Percentiles rank a stretch among this genome's conserved stretches.
Evolutionary conservation across 2,888 invertebrate genomes (phyloP).

Genomic region (Carpatolechia fugitivella): DNA sequence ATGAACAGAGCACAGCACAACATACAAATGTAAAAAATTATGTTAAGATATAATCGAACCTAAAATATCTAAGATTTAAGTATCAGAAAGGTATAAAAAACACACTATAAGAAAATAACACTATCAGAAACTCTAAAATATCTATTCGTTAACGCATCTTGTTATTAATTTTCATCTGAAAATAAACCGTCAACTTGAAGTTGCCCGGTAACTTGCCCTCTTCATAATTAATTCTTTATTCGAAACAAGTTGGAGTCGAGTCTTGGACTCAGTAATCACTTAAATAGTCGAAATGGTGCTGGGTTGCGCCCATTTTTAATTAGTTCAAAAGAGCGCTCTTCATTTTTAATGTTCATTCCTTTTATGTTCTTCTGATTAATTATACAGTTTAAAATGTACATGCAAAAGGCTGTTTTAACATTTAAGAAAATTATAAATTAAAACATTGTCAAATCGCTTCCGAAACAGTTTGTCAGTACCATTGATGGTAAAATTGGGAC

Average conservation of each 20-base stretch:
- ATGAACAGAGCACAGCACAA: too few relatives aligned
- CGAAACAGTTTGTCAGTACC: too few relatives aligned
- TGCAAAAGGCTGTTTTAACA: too few relatives aligned
- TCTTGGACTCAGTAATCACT: constrained; percentile 69
- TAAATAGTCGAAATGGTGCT: constrained; percentile 74
- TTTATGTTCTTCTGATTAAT: not conserved
- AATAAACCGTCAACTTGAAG: constrained; percentile 49
- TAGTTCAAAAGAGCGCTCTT: constrained; percentile 65
- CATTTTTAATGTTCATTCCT: constrained; percentile 63
- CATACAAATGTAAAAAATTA: too few relatives aligned
- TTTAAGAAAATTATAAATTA: too few relatives aligned
- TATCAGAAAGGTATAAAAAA: too few relatives aligned
- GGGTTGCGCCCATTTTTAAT: constrained; percentile 75
- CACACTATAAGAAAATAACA: too few relatives aligned
- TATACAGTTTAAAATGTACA: not conserved
- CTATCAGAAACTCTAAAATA: too few relatives aligned
- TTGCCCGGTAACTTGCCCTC: constrained; percentile 62
- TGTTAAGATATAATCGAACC: too few relatives aligned
- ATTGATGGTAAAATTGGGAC: too few relatives aligned
- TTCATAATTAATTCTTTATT: constrained; percentile 80
- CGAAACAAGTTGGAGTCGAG: constrained; percentile 70
- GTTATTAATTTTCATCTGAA: not conserved
- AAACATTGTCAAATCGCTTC: too few relatives aligned
- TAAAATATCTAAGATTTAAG: too few relatives aligned
- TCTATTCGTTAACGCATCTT: not conserved